A percentile compares a stretch with the other conserved stretches of the same genome.
Conservation (phyloP, 2,113 vertebrate genomes). For the Lophochroa leadbeateri region DNA sequence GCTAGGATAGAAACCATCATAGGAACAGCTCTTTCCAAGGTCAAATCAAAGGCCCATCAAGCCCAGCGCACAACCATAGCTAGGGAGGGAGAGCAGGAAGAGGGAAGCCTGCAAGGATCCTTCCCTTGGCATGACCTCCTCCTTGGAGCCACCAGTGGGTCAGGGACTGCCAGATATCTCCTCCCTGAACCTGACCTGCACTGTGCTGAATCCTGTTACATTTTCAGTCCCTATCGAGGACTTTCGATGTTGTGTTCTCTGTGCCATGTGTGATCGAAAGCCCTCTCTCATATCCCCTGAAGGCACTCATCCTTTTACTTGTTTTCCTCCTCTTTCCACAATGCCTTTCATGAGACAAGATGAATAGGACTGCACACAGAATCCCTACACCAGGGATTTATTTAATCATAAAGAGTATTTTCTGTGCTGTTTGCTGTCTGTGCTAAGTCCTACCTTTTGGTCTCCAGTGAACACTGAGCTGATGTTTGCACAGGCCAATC, state of each 20-base stretch:
- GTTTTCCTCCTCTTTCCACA: not conserved
- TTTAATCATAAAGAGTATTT: not conserved
- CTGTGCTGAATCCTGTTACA: not conserved
- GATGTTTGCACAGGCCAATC: not conserved
- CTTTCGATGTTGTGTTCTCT: not conserved
- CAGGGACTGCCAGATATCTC: not conserved
- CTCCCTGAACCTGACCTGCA: not conserved
- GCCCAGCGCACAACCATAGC: not conserved
- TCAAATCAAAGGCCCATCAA: not conserved
- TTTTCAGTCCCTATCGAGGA: not conserved
- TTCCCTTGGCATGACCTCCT: not conserved
- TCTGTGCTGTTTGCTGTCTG: not conserved
- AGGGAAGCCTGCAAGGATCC: not conserved
- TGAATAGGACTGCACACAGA: not conserved
- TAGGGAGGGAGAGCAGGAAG: not conserved
- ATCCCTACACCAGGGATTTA: not conserved
- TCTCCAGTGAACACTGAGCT: not conserved
- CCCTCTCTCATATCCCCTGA: not conserved
- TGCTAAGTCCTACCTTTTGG: not conserved
- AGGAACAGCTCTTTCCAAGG: not conserved
- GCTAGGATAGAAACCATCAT: not conserved
- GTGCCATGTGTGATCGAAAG: not conserved
- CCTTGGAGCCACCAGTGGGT: not conserved
- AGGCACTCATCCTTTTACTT: not conserved
- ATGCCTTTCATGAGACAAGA: not conserved